phyloP scores from a whole-genome alignment of 2,888 invertebrate species.

The Cyclophora albipunctata region DNA sequence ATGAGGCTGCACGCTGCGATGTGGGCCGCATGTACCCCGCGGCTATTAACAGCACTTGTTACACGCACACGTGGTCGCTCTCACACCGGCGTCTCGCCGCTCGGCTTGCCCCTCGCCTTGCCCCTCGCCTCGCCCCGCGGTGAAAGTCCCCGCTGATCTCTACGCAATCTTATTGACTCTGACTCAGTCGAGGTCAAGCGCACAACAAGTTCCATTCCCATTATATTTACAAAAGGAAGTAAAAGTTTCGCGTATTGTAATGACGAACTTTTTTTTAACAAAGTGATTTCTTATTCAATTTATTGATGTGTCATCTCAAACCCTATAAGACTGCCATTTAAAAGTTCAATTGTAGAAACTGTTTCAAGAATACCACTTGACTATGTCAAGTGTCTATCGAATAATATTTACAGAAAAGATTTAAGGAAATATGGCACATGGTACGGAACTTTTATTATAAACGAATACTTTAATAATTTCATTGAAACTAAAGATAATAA shows the following conservation, averaged over 20 bases:
- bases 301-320: conserved; percentile 4
- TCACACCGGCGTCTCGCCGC: conserved; percentile 13
- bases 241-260: conserved; percentile 39
- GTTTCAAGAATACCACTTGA: too few species aligned
- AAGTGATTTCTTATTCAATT: background rate
- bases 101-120: too few species aligned
- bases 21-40: conserved; percentile 9
- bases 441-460: too few species aligned
- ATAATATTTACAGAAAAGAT: too few species aligned
- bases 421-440: too few species aligned
- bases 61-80: conserved; percentile 21
- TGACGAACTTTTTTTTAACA: background rate
- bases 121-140: conserved; percentile 16
- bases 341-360: too few species aligned
- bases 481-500: too few species aligned
- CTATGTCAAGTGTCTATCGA: too few species aligned
- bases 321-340: background rate
- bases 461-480: too few species aligned
- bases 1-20: background rate
- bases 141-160: conserved; percentile 53
- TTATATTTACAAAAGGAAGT: conserved; percentile 51
- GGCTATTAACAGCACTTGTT: conserved; percentile 13
- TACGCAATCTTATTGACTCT: conserved; percentile 40
- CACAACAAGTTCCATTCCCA: conserved; percentile 52
- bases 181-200: conserved; percentile 51